Evolutionary conservation across 1,140 invertebrate species (phyloP), one percentile per base, ranked within the genome.

Genomic region (Heliothis subflexa): DNA sequence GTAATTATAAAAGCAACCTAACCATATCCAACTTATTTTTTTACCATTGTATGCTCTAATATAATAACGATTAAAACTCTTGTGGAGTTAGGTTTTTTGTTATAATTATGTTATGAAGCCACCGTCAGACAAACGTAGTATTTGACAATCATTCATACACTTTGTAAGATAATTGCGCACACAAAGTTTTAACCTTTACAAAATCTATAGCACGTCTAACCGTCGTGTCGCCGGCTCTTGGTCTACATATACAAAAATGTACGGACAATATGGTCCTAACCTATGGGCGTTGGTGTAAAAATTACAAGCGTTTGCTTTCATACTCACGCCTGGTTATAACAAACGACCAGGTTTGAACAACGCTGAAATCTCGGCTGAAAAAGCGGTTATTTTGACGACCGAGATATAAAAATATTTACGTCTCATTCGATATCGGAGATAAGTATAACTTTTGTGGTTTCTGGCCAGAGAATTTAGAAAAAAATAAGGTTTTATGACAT

Each of bases 271-370:
- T 77, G 62, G 74, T 66, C 57, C 40, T 47, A 59, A 68, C 71
- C 72, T 54, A 25, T 13, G 52, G 62, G 52, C 72, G 54, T 55
- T 49, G 47, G 62, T 49, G 18, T 80, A 80, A 80, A 81, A 81
- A 81, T 83, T 78, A 80, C 80, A 57, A 28, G 70, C 50, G 47
- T 78, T 75, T 59, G 70, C 72, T 83, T 82, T 82, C 78, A 82
- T 74, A 78, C 81, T 78, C 68, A 77, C 66, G 59, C 79, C 75
- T 59, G 71, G 40, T 78, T 71, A 77, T 79, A 78, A 82, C 66
- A 80, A 82, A 79, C 54, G 81, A 79, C 25, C 33, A 33, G 72
- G 64, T 54, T 73, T 64, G 66, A 78, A 78, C 66, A 62, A 62
- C 77, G n/a, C 64, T 33, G 1, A 68, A 70, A n/a, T 74, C 66